Percentiles rank a stretch among this genome's conserved stretches.
Evolutionary conservation across 2,888 invertebrate genomes (phyloP).

Genomic region (Byasa hedistus): DNA sequence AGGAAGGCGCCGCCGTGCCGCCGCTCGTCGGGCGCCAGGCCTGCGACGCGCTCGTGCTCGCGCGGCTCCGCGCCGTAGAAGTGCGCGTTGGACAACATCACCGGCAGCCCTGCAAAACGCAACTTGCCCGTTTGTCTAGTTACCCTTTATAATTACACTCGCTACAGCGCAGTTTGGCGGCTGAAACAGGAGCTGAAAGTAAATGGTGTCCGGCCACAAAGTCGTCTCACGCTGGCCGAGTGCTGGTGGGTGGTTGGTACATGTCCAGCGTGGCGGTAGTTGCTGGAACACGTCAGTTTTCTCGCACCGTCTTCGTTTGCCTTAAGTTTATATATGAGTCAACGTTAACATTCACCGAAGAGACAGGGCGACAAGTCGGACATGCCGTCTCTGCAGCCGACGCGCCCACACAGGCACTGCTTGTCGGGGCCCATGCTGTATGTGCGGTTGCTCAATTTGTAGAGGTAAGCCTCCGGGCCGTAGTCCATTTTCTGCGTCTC

Average conservation of each 20-base stretch:
- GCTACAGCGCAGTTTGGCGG: too few species aligned
- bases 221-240: too few species aligned
- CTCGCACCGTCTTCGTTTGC: too few species aligned
- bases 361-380: slow-evolving; percentile 86
- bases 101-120: slow-evolving; percentile 78
- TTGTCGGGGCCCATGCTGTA: slow-evolving; percentile 82
- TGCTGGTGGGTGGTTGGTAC: too few species aligned
- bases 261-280: too few species aligned
- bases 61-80: slow-evolving; percentile 82
- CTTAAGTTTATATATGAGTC: too few species aligned
- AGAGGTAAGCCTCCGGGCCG: slow-evolving; percentile 81
- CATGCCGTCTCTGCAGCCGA: slow-evolving; percentile 79
- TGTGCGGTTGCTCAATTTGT: slow-evolving; percentile 80
- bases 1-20: slow-evolving; percentile 65
- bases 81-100: slow-evolving; percentile 80
- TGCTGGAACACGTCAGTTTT: too few species aligned
- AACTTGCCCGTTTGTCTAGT: too few species aligned
- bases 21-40: slow-evolving; percentile 77
- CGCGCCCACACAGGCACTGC: slow-evolving; percentile 81
- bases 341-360: slow-evolving; percentile 74
- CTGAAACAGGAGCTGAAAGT: too few species aligned
- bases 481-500: slow-evolving; percentile 42
- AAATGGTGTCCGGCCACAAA: too few species aligned
- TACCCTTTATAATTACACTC: too few species aligned
- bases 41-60: slow-evolving; percentile 79